Conservation (phyloP, 2,797 vertebrate genomes). For the Caiman crocodilus region DNA sequence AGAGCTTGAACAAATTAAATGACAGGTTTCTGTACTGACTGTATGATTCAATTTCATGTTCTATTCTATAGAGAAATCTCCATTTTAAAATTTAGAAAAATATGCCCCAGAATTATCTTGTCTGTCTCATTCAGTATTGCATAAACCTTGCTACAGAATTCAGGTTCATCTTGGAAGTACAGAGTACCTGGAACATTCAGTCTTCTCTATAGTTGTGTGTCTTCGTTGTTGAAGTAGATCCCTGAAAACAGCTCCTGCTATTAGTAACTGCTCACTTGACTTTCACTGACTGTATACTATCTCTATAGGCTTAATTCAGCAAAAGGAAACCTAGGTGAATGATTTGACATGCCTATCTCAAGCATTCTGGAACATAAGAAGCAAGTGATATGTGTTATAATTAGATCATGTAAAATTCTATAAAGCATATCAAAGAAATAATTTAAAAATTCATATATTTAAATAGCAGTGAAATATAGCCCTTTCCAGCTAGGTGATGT, state of each 20-base stretch:
- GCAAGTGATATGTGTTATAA: neutral
- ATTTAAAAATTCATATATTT: constrained; percentile 41
- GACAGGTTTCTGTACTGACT: neutral
- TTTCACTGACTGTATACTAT: neutral
- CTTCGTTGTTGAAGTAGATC: neutral
- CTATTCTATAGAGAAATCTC: neutral
- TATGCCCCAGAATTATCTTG: neutral
- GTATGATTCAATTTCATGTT: neutral
- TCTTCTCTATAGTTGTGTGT: rapidly evolving
- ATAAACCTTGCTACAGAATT: neutral
- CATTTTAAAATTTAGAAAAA: neutral
- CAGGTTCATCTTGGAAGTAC: neutral
- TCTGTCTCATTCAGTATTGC: rapidly evolving
- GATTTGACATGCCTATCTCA: neutral
- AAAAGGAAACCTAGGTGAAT: neutral
- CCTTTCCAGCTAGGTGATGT: neutral
- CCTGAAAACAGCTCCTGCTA: neutral
- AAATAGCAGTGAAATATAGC: constrained; percentile 13
- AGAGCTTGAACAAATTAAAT: rapidly evolving
- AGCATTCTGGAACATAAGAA: neutral
- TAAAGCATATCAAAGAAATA: neutral
- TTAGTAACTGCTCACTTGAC: neutral
- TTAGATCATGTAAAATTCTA: constrained; percentile 29
- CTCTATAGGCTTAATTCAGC: neutral
- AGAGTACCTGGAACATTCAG: neutral